phyloP scores from a whole-genome alignment of 2,888 invertebrate genomes.

The Diachrysia chrysitis region DNA sequence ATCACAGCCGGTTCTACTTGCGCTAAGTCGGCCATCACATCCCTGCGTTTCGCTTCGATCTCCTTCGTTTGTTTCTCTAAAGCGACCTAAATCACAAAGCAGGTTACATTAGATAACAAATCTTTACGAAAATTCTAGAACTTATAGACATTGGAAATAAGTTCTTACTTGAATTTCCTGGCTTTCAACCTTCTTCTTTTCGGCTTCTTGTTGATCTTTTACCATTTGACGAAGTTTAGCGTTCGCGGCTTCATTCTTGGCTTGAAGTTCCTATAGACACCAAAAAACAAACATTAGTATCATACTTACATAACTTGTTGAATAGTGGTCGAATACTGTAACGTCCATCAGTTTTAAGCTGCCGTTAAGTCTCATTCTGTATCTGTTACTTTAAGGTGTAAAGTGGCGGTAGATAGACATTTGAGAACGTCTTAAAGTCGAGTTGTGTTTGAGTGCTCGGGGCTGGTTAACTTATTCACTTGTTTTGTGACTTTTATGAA shows the following conservation, averaged over 20 bases:
- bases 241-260: slow-evolving; percentile 99
- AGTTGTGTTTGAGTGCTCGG: no score
- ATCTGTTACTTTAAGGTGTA: no score
- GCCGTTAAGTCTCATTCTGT: no score
- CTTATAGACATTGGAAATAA: no score
- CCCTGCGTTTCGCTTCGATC: slow-evolving; percentile 97
- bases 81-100: slow-evolving; percentile 81
- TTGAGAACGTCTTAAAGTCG: no score
- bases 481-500: no score
- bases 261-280: slow-evolving; percentile 92
- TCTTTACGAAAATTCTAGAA: not conserved
- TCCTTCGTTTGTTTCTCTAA: slow-evolving; percentile 96
- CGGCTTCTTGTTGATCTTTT: slow-evolving; percentile 99
- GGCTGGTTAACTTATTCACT: no score
- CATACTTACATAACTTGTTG: no score
- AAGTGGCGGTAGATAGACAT: no score
- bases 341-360: no score
- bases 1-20: slow-evolving; percentile 99
- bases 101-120: not conserved
- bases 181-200: slow-evolving; percentile 99
- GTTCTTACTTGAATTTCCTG: slow-evolving; percentile 95
- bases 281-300: not conserved
- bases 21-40: slow-evolving; percentile 98
- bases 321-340: no score
- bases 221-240: slow-evolving; percentile 99